phyloP scores from a whole-genome alignment of 2,797 vertebrate genomes.

The Anomalospiza imberbis region DNA sequence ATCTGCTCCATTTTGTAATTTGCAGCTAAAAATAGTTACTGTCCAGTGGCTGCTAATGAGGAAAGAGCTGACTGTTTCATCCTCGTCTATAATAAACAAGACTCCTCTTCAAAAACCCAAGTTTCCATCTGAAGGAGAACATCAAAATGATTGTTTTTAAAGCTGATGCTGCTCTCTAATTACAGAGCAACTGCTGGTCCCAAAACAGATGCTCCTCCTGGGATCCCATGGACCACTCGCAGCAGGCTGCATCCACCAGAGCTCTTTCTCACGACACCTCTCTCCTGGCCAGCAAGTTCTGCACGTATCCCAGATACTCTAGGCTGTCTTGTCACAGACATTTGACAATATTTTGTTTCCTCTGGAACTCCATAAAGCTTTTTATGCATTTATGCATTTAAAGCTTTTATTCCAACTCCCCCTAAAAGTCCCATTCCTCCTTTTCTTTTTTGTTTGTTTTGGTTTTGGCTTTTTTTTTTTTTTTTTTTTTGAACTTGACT shows the following conservation, averaged over 20 bases:
- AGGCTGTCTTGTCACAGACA: not conserved
- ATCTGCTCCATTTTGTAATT: not conserved
- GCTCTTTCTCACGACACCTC: constrained; percentile 62
- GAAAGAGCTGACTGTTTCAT: not conserved
- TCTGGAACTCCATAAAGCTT: not conserved
- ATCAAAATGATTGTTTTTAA: constrained; percentile 34
- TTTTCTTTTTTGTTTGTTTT: not conserved
- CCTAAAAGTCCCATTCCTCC: not conserved
- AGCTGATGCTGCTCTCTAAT: constrained; percentile 32
- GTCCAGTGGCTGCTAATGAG: not conserved
- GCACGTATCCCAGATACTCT: constrained; percentile 48
- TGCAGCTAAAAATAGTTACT: not conserved
- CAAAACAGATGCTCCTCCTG: constrained; percentile 21
- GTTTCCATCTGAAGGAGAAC: not conserved
- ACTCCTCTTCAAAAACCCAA: not conserved
- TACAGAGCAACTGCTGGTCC: not conserved
- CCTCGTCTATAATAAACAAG: not conserved
- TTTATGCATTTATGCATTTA: not conserved
- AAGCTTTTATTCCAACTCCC: constrained; percentile 6
- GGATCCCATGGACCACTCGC: constrained; percentile 36
- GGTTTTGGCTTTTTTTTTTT: not conserved
- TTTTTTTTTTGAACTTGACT: not conserved
- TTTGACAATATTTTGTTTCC: not conserved
- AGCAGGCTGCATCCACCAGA: constrained; percentile 51
- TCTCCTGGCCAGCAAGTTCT: constrained; percentile 23